Evolutionary conservation across 2,113 vertebrate genomes (phyloP).

Genomic region (Rhizomys pruinosus): DNA sequence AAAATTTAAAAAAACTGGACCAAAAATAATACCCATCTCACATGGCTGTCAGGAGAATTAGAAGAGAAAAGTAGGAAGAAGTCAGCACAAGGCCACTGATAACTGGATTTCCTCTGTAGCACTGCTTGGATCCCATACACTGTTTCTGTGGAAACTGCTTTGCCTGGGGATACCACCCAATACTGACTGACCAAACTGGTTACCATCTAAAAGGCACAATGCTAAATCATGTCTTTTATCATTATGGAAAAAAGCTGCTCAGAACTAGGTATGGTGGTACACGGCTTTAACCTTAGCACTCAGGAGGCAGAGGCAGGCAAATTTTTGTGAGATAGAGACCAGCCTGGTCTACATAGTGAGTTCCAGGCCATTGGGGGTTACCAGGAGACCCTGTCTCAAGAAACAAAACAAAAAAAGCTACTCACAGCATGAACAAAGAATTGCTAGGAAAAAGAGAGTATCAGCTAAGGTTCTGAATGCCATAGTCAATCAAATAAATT

Average conservation of each 20-base stretch:
- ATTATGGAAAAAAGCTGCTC: neutral
- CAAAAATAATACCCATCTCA: neutral
- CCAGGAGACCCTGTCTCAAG: too few species aligned
- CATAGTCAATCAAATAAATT: neutral
- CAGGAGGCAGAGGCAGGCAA: too few species aligned
- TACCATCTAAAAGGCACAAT: neutral
- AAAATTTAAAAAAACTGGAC: neutral
- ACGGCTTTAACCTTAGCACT: too few species aligned
- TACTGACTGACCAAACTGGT: neutral
- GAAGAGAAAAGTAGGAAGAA: slow-evolving; percentile 30
- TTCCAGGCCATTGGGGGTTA: too few species aligned
- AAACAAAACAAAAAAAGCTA: neutral
- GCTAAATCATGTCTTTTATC: neutral
- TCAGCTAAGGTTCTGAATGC: neutral
- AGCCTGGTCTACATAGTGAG: too few species aligned
- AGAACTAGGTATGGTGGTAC: neutral
- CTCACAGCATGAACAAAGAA: neutral
- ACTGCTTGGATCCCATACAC: too few species aligned
- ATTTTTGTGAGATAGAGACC: too few species aligned
- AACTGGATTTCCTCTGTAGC: neutral
- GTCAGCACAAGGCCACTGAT: neutral
- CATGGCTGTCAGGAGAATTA: neutral
- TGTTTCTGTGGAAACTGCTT: neutral
- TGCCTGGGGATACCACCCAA: neutral
- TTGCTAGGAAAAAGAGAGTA: neutral